phyloP scores from a whole-genome alignment of 2,113 vertebrate genomes.

The Chaetodon trifascialis region DNA sequence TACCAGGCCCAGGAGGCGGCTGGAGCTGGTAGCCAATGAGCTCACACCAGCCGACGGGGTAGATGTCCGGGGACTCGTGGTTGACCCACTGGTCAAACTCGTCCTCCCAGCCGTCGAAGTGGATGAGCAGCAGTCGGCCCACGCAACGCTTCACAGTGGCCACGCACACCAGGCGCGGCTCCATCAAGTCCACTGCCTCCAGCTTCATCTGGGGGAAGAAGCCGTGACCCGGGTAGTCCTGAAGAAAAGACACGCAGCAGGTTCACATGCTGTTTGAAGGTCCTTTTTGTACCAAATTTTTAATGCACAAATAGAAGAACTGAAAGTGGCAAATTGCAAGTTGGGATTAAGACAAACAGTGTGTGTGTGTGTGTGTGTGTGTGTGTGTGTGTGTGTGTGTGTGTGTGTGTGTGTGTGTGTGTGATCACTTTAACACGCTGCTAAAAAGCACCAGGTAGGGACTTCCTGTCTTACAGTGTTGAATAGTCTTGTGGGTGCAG shows the following conservation, averaged over 20 bases:
- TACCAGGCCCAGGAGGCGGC: conserved; percentile 90
- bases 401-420: not conserved
- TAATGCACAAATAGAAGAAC: not conserved
- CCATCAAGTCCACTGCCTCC: conserved; percentile 97
- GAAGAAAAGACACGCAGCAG: not conserved
- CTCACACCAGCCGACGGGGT: conserved; percentile 97
- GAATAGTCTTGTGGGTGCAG: conserved; percentile 90
- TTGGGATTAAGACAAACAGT: not conserved
- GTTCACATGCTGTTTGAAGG: not conserved
- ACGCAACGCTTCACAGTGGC: conserved; percentile 92
- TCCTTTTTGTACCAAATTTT: not conserved
- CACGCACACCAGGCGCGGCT: conserved; percentile 95
- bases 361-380: not conserved
- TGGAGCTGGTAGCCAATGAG: conserved; percentile 94
- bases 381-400: not conserved
- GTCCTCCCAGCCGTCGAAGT: conserved; percentile 96
- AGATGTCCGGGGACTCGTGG: conserved; percentile 95
- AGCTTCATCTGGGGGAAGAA: conserved; percentile 93
- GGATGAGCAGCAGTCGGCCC: conserved; percentile 92
- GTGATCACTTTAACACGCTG: not conserved
- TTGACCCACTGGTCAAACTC: conserved; percentile 99
- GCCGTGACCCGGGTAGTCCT: conserved; percentile 93
- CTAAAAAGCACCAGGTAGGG: not conserved
- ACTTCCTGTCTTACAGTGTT: conserved; percentile 87
- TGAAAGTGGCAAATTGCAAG: not conserved